phyloP scores from a whole-genome alignment of 2,888 invertebrate species.

The Hypomecis atomaria region DNA sequence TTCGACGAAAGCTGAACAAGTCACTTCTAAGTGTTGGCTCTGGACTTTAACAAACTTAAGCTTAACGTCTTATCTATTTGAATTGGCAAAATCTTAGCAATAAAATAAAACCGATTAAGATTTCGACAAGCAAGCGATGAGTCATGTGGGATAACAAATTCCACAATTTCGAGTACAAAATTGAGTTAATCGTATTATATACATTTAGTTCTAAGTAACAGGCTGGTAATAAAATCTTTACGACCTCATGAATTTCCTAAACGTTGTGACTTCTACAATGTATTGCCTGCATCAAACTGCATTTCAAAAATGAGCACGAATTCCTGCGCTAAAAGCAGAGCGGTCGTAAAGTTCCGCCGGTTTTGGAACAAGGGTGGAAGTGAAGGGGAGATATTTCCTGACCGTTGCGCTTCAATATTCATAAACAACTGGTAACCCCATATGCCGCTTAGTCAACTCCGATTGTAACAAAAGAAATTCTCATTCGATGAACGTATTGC shows the following conservation, averaged over 20 bases:
- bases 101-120: neutral
- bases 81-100: neutral
- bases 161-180: too few species aligned
- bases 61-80: neutral
- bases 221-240: neutral
- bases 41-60: too few species aligned
- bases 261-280: conserved; percentile 12
- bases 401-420: conserved; percentile 38
- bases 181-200: neutral
- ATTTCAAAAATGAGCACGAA: conserved; percentile 25
- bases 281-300: conserved; percentile 3
- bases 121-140: too few species aligned
- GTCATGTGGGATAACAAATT: too few species aligned
- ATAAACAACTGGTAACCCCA: conserved; percentile 37
- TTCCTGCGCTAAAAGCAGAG: conserved; percentile 39
- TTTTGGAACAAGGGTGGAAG: conserved; percentile 41
- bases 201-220: neutral
- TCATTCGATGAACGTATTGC: conserved; percentile 2
- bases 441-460: conserved; percentile 6
- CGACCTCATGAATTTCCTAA: conserved; percentile 5
- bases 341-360: conserved; percentile 39
- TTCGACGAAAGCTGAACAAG: neutral
- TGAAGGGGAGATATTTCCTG: conserved; percentile 40
- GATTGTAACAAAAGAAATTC: conserved; percentile 12
- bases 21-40: neutral